phyloP scores from a whole-genome alignment of 1,140 invertebrate genomes.

The Euschistus heros region DNA sequence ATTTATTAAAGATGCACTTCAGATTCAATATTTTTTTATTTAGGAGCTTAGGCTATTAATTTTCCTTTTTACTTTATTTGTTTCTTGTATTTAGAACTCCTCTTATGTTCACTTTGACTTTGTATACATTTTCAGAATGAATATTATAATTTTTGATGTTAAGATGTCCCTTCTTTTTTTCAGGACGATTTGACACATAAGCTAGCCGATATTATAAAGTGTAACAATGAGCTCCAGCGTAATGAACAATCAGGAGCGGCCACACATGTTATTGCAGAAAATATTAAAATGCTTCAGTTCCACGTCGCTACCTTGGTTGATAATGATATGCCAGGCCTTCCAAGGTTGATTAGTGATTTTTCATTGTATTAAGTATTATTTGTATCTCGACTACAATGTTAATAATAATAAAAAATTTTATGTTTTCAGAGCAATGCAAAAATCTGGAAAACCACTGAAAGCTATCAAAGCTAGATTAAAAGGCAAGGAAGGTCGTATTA shows the following conservation, averaged over 20 bases:
- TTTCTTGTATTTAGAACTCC: too few relatives aligned
- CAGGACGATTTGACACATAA: slow-evolving; percentile 99
- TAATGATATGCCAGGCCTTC: slow-evolving; percentile 97
- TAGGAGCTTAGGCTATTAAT: too few relatives aligned
- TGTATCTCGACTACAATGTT: not conserved
- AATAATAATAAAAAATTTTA: slow-evolving; percentile 26
- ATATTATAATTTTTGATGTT: not conserved
- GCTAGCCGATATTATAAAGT: slow-evolving; percentile 95
- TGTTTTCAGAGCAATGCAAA: slow-evolving; percentile 79
- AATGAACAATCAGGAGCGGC: slow-evolving; percentile 96
- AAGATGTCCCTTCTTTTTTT: not conserved
- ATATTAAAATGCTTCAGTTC: slow-evolving; percentile 97
- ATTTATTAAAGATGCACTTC: too few relatives aligned
- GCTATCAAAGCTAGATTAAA: slow-evolving; percentile 86
- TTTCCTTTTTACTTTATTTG: too few relatives aligned
- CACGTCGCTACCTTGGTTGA: slow-evolving; percentile 97
- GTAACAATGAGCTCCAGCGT: slow-evolving; percentile 89
- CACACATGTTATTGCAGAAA: slow-evolving; percentile 91
- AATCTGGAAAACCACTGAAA: slow-evolving; percentile 96
- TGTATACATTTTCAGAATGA: too few relatives aligned
- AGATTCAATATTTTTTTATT: too few relatives aligned
- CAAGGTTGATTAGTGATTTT: slow-evolving; percentile 43
- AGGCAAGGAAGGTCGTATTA: slow-evolving; percentile 94
- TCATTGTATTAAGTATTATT: not conserved
- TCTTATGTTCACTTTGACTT: too few relatives aligned